Base-by-base conservation (phyloP, 2,888 invertebrate genomes). In the Tuberolachnus salignus region DNA sequence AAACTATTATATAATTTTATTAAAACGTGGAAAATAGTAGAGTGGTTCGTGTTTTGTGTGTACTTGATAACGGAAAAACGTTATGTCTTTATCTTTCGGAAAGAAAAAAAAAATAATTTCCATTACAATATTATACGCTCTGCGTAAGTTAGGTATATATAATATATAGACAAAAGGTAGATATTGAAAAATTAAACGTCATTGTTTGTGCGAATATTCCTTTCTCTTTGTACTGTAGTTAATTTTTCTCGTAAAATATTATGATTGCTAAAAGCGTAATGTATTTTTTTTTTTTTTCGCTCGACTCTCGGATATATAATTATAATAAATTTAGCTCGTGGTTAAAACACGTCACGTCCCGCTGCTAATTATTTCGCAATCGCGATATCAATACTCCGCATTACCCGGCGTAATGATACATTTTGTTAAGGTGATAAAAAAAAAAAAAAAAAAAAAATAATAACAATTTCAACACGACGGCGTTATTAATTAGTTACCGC, bases 401-500 rank as follows among this genome's bases (percentile, higher is more conserved):
- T 13, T n/a, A n/a, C n/a, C n/a, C n/a, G n/a, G 14, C 21, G 51
- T 16, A 51, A 51, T 42, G 16, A 73, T 42, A 61, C 34, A 63
- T 42, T 63, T 73, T 63, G 63, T 63, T 51, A 51, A 63, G 61
- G 34, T 34, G 6, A 42, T n/a, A n/a, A n/a, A n/a, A n/a, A n/a
- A n/a, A n/a, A n/a, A n/a, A n/a, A n/a, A n/a, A n/a, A n/a, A n/a
- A n/a, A n/a, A n/a, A n/a, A n/a, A 63, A 73, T 63, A 63, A 73
- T 21, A 63, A 61, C 63, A 51, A 51, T 42, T 57, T 51, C 70
- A 34, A 73, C 72, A 53, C 19, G 73, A 53, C 19, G 73, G 51
- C 63, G 21, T 61, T 63, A 73, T 73, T 73, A 73, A 73, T 73
- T 73, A 73, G n/a, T 23, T 42, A 42, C 34, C 6, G 34, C 6